Evolutionary conservation across 2,113 vertebrate species (phyloP).

Genomic region (Chroicocephalus ridibundus): DNA sequence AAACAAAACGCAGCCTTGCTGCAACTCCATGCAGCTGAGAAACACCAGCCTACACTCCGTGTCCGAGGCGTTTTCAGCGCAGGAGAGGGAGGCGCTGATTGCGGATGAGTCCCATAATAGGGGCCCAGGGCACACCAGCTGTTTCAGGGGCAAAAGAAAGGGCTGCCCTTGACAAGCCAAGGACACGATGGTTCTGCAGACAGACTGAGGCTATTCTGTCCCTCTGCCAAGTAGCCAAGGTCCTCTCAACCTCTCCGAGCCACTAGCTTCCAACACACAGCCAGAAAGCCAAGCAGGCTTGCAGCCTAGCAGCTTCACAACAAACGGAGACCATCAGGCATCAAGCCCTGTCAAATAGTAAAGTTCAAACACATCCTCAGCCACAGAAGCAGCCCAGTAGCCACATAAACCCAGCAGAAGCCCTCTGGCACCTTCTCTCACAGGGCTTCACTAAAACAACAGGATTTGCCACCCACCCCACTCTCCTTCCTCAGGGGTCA

Average conservation of each 20-base stretch:
- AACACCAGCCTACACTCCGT: background rate
- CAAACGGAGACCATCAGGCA: accelerated
- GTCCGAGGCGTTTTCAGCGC: background rate
- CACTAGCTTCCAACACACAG: background rate
- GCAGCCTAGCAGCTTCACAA: background rate
- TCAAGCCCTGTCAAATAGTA: background rate
- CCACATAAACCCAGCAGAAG: background rate
- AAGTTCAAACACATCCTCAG: background rate
- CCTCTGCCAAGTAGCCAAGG: conserved; percentile 59
- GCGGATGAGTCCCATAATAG: background rate
- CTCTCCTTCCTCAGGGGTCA: background rate
- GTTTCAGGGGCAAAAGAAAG: conserved; percentile 56
- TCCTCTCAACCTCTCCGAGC: background rate
- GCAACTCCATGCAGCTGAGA: background rate
- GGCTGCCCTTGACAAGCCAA: conserved; percentile 62
- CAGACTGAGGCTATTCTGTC: conserved; percentile 51
- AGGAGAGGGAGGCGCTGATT: background rate
- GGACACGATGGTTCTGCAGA: background rate
- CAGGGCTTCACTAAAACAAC: background rate
- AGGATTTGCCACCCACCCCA: background rate
- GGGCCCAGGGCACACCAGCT: conserved; percentile 52
- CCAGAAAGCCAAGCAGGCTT: background rate
- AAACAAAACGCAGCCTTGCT: background rate
- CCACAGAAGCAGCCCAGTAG: background rate
- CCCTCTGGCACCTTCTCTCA: background rate